A percentile compares a stretch with the other conserved stretches of the same genome.
Conservation (phyloP, 2,797 vertebrate species). For the Pristis pectinata region DNA sequence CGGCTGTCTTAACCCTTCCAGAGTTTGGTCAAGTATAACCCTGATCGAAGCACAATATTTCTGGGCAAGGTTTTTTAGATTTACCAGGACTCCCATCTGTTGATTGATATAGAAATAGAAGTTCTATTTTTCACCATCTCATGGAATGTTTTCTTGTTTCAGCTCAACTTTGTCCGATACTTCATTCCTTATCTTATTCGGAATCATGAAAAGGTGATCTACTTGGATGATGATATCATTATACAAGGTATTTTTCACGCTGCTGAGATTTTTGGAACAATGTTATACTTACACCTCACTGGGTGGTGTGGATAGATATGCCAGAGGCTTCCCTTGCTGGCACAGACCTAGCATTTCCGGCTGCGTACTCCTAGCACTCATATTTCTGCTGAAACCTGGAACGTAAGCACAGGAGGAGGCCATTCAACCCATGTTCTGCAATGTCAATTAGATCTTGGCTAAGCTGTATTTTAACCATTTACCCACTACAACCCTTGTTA, state of each 20-base stretch:
- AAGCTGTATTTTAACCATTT: neutral
- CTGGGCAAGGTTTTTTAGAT: neutral
- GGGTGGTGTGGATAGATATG: no score
- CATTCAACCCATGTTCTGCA: neutral
- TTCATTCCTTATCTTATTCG: constrained; percentile 82
- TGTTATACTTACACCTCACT: neutral
- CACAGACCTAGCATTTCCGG: neutral
- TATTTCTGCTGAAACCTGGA: neutral
- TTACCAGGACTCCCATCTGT: neutral
- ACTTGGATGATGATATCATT: constrained; percentile 90
- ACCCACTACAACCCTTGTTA: neutral
- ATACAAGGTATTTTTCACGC: constrained; percentile 72
- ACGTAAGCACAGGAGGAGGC: neutral
- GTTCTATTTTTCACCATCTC: neutral
- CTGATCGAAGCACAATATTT: neutral
- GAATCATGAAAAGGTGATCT: constrained; percentile 78
- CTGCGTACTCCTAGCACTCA: neutral
- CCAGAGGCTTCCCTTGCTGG: neutral
- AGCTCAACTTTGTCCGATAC: constrained; percentile 95
- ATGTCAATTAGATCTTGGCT: neutral
- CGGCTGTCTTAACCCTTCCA: neutral
- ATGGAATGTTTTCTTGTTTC: constrained; percentile 44
- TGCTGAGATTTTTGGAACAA: neutral
- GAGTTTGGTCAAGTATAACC: neutral
- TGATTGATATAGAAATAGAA: neutral